Base-by-base conservation (phyloP, 2,888 invertebrate genomes). In the Polydrusus cervinus region DNA sequence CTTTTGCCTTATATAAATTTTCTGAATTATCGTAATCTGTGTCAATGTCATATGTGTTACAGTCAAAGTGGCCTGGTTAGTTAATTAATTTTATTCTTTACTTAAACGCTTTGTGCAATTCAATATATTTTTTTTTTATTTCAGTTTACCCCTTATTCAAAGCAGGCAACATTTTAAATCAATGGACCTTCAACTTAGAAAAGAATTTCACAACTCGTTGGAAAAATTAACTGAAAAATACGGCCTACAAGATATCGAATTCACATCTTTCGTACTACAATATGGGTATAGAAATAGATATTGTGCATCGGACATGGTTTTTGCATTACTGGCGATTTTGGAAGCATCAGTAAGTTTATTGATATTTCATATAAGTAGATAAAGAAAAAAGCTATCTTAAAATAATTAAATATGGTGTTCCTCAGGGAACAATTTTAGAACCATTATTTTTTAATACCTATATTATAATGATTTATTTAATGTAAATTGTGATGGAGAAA, bases 151-250 rank as follows among this genome's bases (percentile, higher is more conserved):
- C 0, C 87, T 98, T 38, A 91, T 90, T 25, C 96, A 98, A 87
- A 96, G 97, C 51, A 91, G 92, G 34, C 97, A 98, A 85, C 92
- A 93, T 71, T 98, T 92, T 86, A 89, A 90, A 62, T 91, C 96
- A 0, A 98, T 98, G 98, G 97, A 98, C 87, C 89, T 97, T 78
- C 90, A 91, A 45, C 88, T 97, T 20, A 91, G 96, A 0, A 92
- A 92, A 60, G 92, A 93, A 79, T 92, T 97, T 83, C 91, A 93
- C 57, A 87, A 91, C 20, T 91, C 93, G 83, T 86, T 96, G 49
- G 93, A 94, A 84, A 89, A 91, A 65, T 88, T 92, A 0, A 87
- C 90, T 0, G 90, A 90, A 74, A 92, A 92, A 80, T 95, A 93
- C 84, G 90, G 90, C 77, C 89, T 97, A 67, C 90, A 93, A 0